Conservation (phyloP, 2,113 vertebrate genomes). For the Rhizomys pruinosus region DNA sequence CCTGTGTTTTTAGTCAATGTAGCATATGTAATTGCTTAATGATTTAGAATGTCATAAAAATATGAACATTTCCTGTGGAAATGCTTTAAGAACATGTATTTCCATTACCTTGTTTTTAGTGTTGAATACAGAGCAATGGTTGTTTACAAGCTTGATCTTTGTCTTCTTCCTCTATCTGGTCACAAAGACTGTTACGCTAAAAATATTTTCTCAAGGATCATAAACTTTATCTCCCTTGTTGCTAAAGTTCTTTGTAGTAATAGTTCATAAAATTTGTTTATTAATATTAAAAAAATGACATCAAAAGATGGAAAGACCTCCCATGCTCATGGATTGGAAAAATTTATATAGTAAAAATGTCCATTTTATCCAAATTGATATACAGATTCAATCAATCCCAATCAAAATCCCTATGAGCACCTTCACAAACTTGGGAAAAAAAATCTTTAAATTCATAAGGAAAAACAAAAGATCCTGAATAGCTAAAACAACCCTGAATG, state of each 20-base stretch:
- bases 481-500: too few species aligned
- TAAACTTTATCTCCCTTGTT: conserved; percentile 78
- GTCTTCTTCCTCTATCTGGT: conserved; percentile 70
- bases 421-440: too few species aligned
- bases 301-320: too few species aligned
- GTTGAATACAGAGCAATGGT: conserved; percentile 72
- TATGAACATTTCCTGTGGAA: conserved; percentile 97
- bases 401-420: too few species aligned
- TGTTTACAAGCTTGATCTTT: conserved; percentile 68
- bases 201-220: conserved; percentile 83
- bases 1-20: conserved; percentile 87
- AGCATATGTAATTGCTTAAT: conserved; percentile 85
- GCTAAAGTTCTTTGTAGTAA: conserved; percentile 76
- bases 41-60: conserved; percentile 87
- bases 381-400: too few species aligned
- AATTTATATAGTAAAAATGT: too few species aligned
- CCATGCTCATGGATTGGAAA: too few species aligned
- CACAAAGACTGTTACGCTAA: conserved; percentile 81
- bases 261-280: conserved; percentile 72
- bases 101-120: conserved; percentile 81
- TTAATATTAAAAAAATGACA: conserved; percentile 27
- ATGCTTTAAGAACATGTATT: conserved; percentile 89
- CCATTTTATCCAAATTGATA: too few species aligned
- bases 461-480: too few species aligned
- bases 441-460: too few species aligned